Percentiles rank a stretch among this genome's conserved stretches.
Evolutionary conservation across 2,113 vertebrate genomes (phyloP).

Genomic region (Ellobius talpinus): DNA sequence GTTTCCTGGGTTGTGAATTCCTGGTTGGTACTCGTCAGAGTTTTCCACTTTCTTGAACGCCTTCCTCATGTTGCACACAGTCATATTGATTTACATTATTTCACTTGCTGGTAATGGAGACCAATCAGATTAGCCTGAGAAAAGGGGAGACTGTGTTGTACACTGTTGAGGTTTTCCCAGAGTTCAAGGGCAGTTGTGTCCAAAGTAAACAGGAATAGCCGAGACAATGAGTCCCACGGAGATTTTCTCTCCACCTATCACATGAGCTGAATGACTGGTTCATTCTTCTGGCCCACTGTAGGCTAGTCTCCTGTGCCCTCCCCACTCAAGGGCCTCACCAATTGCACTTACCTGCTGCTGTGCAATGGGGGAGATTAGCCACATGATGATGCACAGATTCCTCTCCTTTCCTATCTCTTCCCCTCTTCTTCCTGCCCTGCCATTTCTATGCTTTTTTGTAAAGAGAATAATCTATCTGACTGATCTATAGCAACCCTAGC

Average conservation of each 20-base stretch:
- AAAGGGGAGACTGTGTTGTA: background rate
- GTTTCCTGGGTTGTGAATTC: background rate
- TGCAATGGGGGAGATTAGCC: background rate
- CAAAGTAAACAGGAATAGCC: background rate
- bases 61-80: background rate
- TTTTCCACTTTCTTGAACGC: background rate
- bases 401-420: background rate
- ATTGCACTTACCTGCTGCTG: background rate
- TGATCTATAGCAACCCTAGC: too few species aligned
- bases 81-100: background rate
- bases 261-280: background rate
- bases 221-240: background rate
- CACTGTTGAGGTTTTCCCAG: background rate
- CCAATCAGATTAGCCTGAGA: background rate
- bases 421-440: background rate
- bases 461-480: background rate
- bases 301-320: background rate
- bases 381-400: too few species aligned
- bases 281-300: background rate
- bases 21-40: background rate
- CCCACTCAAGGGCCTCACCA: background rate
- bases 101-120: conserved; percentile 27
- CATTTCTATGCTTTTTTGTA: background rate
- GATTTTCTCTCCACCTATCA: background rate
- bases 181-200: background rate